Evolutionary conservation across 2,113 vertebrate species (phyloP).

Genomic region (Notarius lentiginosus): DNA sequence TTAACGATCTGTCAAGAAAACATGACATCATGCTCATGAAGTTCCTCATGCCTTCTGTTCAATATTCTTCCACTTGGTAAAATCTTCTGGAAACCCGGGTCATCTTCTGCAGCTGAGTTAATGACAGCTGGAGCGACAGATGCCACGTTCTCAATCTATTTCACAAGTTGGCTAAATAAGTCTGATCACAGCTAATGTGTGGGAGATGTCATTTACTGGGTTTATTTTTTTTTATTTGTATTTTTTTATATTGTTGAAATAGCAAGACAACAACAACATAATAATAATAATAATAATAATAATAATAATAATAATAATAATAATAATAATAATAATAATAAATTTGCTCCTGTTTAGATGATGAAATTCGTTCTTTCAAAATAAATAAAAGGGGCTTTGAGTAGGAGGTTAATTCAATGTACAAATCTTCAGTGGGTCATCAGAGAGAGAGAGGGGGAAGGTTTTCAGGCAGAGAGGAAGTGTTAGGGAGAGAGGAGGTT

Average conservation of each 20-base stretch:
- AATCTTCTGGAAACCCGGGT: not conserved
- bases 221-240: not conserved
- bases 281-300: not conserved
- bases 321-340: no score
- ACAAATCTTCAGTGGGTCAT: no score
- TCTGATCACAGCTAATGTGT: not conserved
- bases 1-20: not conserved
- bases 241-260: not conserved
- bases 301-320: no score
- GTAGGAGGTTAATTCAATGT: no score
- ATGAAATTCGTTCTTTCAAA: no score
- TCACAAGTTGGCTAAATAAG: not conserved
- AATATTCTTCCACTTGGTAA: constrained; percentile 15
- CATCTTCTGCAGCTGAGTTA: constrained; percentile 18
- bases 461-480: no score
- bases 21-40: not conserved
- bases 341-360: no score
- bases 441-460: no score
- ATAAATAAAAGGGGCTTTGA: no score
- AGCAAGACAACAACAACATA: not conserved
- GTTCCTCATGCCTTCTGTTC: not conserved
- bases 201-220: not conserved
- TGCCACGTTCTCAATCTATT: constrained; percentile 2
- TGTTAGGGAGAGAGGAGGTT: no score
- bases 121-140: constrained; percentile 22